Conservation (phyloP, 2,113 vertebrate genomes). For the Deroptyus accipitrinus region DNA sequence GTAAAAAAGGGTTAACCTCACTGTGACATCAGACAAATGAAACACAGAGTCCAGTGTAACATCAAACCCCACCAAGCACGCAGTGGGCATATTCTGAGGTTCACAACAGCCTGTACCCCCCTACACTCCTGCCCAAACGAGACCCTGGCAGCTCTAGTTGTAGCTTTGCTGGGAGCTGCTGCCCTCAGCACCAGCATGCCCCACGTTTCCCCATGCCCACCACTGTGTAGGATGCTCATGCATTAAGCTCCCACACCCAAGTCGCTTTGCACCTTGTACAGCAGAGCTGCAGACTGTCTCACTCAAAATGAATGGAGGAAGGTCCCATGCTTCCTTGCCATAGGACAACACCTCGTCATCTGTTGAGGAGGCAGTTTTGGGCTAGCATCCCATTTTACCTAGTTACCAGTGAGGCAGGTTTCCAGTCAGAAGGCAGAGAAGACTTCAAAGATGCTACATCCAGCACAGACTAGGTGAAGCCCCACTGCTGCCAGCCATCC, state of each 20-base stretch:
- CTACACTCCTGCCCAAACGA: not conserved
- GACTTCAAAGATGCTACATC: not conserved
- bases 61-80: not conserved
- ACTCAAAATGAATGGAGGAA: not conserved
- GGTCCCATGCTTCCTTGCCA: fast-evolving
- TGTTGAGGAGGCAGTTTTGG: not conserved
- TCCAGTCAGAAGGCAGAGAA: not conserved
- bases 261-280: fast-evolving
- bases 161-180: not conserved
- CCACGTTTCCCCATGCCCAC: not conserved
- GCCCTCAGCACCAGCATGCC: not conserved
- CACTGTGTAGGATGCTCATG: not conserved
- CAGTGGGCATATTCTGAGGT: not conserved
- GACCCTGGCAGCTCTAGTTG: not conserved
- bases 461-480: fast-evolving
- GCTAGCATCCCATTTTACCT: not conserved
- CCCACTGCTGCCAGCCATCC: not conserved
- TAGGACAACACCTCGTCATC: fast-evolving
- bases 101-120: not conserved
- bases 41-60: not conserved
- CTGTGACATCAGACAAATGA: not conserved
- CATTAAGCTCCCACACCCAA: not conserved
- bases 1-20: not conserved
- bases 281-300: not conserved
- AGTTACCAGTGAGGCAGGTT: not conserved